These are phyloP conservation scores for Frankliniella intonsa DNA, from an alignment of 2,888 invertebrate species.

Conservation along the genomic window DNA sequence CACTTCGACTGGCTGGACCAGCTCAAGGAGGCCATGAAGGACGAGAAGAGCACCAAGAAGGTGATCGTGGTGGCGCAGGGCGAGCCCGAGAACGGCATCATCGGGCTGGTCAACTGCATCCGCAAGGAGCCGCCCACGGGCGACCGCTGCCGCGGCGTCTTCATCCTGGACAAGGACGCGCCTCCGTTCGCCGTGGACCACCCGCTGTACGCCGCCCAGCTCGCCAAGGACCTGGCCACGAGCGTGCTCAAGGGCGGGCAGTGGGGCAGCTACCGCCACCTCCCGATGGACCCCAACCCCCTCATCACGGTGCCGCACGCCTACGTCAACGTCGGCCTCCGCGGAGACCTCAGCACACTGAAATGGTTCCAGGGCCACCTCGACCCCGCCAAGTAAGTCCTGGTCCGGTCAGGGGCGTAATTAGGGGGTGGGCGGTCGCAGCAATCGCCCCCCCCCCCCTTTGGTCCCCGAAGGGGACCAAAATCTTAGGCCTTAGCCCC, in stretches of 20 bases:
- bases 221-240: constrained; percentile 68
- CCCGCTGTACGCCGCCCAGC: constrained; percentile 61
- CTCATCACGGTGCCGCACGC: constrained; percentile 59
- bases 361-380: constrained; percentile 71
- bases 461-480: constrained; percentile 3
- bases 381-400: constrained; percentile 36
- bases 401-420: no score
- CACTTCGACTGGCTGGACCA: constrained; percentile 54
- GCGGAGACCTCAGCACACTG: constrained; percentile 82
- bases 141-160: constrained; percentile 46
- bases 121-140: constrained; percentile 59
- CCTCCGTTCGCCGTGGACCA: constrained; percentile 61
- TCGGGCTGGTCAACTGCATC: constrained; percentile 86
- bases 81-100: constrained; percentile 67
- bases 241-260: constrained; percentile 67
- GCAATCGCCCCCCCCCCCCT: no score
- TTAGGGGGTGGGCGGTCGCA: no score
- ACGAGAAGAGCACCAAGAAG: constrained; percentile 50
- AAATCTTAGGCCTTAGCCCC: no score
- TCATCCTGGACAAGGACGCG: constrained; percentile 56
- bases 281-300: constrained; percentile 56
- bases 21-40: constrained; percentile 43
- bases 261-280: constrained; percentile 83
- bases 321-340: constrained; percentile 67
- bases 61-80: constrained; percentile 64